Percentiles rank a stretch among this genome's conserved stretches.
Conservation (phyloP, 2,797 vertebrate species). For the Avahi laniger region DNA sequence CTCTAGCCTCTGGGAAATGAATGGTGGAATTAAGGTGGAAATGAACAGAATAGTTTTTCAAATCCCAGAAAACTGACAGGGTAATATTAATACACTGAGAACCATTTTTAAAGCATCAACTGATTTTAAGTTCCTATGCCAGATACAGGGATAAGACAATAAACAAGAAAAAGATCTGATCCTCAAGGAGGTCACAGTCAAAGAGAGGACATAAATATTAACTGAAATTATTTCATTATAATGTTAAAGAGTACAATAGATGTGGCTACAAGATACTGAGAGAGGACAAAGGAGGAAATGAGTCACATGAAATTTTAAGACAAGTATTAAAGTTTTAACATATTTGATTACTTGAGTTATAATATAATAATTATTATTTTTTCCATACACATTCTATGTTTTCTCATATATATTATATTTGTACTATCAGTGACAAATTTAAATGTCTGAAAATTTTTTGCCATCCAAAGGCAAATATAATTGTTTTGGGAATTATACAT, state of each 20-base stretch:
- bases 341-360: not conserved
- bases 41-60: not conserved
- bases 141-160: not conserved
- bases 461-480: not conserved
- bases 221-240: not conserved
- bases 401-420: not conserved
- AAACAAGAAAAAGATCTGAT: not conserved
- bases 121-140: not conserved
- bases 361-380: not conserved
- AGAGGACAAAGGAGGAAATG: not conserved
- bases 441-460: not conserved
- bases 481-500: not conserved
- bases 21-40: not conserved
- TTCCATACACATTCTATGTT: not conserved
- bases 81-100: not conserved
- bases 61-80: not conserved
- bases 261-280: not conserved
- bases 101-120: not conserved
- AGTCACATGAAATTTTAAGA: not conserved
- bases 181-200: not conserved
- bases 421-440: not conserved
- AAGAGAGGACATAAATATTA: not conserved
- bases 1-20: not conserved
- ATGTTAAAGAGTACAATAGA: not conserved
- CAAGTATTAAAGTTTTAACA: not conserved